Evolutionary conservation across 2,888 invertebrate genomes (phyloP).

Genomic region (Caenorhabditis doughertyi): DNA sequence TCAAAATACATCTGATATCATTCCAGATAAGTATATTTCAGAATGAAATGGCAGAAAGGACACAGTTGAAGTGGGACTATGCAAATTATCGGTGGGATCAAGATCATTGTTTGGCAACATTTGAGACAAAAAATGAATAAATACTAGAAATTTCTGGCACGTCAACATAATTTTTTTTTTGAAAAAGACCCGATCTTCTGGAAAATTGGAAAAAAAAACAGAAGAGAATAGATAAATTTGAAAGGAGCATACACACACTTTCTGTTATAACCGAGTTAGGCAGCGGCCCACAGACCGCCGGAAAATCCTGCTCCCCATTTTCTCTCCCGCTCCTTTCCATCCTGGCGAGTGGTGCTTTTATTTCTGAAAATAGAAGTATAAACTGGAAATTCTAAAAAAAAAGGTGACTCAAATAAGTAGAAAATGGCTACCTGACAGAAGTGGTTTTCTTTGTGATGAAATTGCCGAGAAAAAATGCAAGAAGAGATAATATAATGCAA

Average conservation of each 20-base stretch:
- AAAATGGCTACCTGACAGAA: constrained; percentile 57
- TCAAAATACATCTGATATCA: not conserved
- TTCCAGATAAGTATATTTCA: not conserved
- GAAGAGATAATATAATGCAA: constrained; percentile 69
- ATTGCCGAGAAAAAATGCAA: constrained; percentile 74
- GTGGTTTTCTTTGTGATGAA: constrained; percentile 70
- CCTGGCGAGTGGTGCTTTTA: constrained; percentile 39
- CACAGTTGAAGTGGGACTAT: no score
- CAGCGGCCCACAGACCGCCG: constrained; percentile 75
- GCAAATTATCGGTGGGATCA: no score
- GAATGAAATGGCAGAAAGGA: not conserved
- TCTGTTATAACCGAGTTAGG: constrained; percentile 49
- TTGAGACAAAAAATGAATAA: not conserved
- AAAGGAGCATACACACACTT: constrained; percentile 12
- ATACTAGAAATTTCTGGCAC: constrained; percentile 12
- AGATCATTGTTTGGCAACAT: no score
- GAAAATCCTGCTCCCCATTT: constrained; percentile 77
- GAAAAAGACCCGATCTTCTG: constrained; percentile 20
- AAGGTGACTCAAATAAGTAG: not conserved
- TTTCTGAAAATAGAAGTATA: constrained; percentile 54
- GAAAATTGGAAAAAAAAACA: constrained; percentile 16
- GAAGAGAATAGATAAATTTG: constrained; percentile 12
- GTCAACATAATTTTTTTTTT: no score
- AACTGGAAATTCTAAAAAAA: not conserved
- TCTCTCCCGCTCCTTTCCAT: constrained; percentile 58